Evolutionary conservation across 2,888 invertebrate species (phyloP), one percentile per base, ranked within the genome.

Genomic region (Idaea biselata): DNA sequence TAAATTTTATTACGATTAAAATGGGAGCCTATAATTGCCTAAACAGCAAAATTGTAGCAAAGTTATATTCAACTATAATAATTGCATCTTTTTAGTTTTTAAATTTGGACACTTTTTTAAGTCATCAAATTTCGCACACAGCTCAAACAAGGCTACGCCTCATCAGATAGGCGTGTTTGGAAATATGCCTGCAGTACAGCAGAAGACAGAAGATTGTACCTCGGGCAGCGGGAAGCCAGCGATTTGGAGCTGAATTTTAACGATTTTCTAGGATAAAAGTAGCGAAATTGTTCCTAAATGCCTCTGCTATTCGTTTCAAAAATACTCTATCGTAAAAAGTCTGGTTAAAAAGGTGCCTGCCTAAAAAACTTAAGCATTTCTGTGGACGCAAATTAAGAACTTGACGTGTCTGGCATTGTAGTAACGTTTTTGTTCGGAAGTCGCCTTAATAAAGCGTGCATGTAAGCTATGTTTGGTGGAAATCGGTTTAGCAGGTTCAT

Each of bases 191-290:
- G 63, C 33, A 60, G 56, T 18, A 58, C 64, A 18, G 63, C 59
- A 32, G 59, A 60, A 81, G 76, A 86, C 73, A 60, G 79, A 81
- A 58, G 75, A 80, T 14, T 86, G 87, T 60, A 72, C 82, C 0
- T 87, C 88, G 0, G 83, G 83, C 1, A 80, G 84, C 25, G 73
- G 75, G 8, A 87, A 87, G 70, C 84, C 88, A 1, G 74, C 76
- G 53, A 80, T 87, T 68, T 88, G 87, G 82, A 88, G 86, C 72
- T 88, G 82, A 74, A 73, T 59, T 61, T 62, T 14, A 18, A 56
- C 14, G 8, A 18, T 14, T 16, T 56, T 56, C n/a, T 17, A 16
- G 17, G 44, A 14, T 44, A 14, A 44, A 44, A 44, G 44, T 44
- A 44, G 44, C 3, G 11, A 44, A 44, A 44, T 8, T 44, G 44